Evolutionary conservation across 2,113 vertebrate species (phyloP), one percentile per base, ranked within the genome.

Genomic region (Ammodytes dubius): DNA sequence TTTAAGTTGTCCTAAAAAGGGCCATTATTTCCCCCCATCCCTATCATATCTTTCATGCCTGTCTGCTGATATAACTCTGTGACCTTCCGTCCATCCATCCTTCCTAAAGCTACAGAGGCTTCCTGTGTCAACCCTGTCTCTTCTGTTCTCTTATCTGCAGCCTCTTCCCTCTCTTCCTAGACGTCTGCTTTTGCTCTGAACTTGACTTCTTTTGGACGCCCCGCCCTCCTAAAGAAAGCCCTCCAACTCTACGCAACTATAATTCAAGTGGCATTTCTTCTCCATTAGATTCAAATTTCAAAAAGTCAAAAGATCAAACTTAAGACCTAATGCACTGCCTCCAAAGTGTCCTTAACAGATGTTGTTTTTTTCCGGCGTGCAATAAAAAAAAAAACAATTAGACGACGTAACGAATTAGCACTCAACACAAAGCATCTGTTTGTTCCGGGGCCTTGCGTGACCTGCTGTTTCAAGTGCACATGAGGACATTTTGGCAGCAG

Each of bases 151-250:
- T 79, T 85, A 86, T 84, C 84, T 13, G 53, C 4, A 27, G 6
- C 74, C 79, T 79, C 84, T 89, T 88, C 87, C 74, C 35, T 80
- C 69, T 93, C 84, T 52, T 54, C 54, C 13, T 7, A 70, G 43
- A 74, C 13, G 83, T 83, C 87, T 90, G 89, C 84, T 83, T 91
- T 87, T 46, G 13, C 84, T 89, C 85, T 72, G 72, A 79, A 70
- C 60, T 42, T 54, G 65, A 84, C 71, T 73, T 27, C 27, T 52
- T 61, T 5, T 61, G n/a, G 49, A 74, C 50, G n/a, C 2, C 42
- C 45, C 19, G 37, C 43, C 8, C 60, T 14, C 43, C 57, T 8
- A n/a, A 47, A 35, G 37, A 63, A 35, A 49, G 10, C 43, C 2
- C 57, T 59, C 27, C 2, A 15, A 5, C 39, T 65, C 5, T 39